Percentiles rank a stretch among this genome's conserved stretches.
These are phyloP conservation scores for Oscheius sp. DNA, from an alignment of 2,888 invertebrate species.

Conservation along the genomic window DNA sequence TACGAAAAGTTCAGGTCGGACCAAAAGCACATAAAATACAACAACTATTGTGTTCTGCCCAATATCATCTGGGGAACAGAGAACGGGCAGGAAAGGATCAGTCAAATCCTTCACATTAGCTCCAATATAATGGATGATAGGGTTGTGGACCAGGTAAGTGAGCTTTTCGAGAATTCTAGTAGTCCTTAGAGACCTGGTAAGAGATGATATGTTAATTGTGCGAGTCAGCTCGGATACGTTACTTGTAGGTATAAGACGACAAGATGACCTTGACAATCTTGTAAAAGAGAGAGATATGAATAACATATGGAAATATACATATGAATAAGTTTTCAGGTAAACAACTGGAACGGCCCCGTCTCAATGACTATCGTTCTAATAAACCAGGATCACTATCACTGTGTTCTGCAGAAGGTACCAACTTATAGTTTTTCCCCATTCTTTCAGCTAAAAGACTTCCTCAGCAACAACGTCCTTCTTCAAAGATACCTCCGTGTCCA, in stretches of 20 bases:
- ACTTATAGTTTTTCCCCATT: background rate
- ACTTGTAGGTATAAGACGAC: background rate
- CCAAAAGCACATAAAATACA: background rate
- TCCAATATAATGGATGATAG: constrained; percentile 6
- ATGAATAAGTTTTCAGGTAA: constrained; percentile 10
- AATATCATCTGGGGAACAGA: background rate
- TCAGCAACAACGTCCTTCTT: background rate
- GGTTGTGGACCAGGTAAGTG: constrained; percentile 8
- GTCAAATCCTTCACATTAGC: constrained; percentile 19
- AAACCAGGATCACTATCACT: background rate
- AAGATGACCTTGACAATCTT: background rate
- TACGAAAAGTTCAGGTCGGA: no score
- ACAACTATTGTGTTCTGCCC: background rate
- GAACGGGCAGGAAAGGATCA: constrained; percentile 2
- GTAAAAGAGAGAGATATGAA: no score
- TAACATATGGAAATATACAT: background rate
- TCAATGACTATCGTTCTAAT: constrained; percentile 23
- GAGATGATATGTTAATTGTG: no score
- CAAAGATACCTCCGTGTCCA: constrained; percentile 31
- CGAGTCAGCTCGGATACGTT: no score
- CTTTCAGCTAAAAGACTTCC: constrained; percentile 11
- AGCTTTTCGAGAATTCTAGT: no score
- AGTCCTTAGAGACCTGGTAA: no score
- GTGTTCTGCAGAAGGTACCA: constrained; percentile 16
- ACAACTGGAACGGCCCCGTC: constrained; percentile 37